These are phyloP conservation scores for Poeciliopsis infans DNA, from an alignment of 2,797 vertebrate genomes.

Conservation along the genomic window DNA sequence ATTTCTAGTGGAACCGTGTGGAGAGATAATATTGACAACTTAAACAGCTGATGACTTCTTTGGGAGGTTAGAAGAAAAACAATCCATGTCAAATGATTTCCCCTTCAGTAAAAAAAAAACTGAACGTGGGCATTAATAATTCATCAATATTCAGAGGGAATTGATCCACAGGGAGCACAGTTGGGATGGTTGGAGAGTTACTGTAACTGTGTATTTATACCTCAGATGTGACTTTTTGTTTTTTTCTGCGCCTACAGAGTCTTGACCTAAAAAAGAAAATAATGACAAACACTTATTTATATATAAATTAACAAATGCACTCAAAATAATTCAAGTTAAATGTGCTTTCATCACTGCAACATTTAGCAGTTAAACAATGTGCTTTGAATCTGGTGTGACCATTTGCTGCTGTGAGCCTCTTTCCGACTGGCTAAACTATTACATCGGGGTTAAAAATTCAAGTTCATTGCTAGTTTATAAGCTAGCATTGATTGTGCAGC, in stretches of 20 bases:
- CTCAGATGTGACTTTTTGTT: background rate
- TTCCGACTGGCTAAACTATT: background rate
- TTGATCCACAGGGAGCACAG: constrained; percentile 68
- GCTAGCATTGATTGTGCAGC: background rate
- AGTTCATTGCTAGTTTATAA: background rate
- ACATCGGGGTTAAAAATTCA: background rate
- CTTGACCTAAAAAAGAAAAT: background rate
- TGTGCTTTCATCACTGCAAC: background rate
- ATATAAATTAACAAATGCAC: too few species aligned
- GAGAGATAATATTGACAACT: constrained; percentile 74
- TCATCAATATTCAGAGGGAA: constrained; percentile 74
- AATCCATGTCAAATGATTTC: constrained; percentile 78
- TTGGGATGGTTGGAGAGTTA: constrained; percentile 39
- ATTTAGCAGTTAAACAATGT: background rate
- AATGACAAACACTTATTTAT: too few species aligned
- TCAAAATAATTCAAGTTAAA: too few species aligned
- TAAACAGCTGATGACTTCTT: constrained; percentile 78
- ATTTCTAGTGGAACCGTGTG: constrained; percentile 53
- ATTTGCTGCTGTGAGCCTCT: background rate
- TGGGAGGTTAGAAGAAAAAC: constrained; percentile 54
- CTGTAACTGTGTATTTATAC: constrained; percentile 26
- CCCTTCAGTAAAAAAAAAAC: constrained; percentile 76
- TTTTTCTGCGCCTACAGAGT: background rate
- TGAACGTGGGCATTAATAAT: constrained; percentile 81
- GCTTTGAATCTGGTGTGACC: background rate